Base-by-base conservation (phyloP, 64 coral and sea anemone genomes). In the Acropora tenuis region DNA sequence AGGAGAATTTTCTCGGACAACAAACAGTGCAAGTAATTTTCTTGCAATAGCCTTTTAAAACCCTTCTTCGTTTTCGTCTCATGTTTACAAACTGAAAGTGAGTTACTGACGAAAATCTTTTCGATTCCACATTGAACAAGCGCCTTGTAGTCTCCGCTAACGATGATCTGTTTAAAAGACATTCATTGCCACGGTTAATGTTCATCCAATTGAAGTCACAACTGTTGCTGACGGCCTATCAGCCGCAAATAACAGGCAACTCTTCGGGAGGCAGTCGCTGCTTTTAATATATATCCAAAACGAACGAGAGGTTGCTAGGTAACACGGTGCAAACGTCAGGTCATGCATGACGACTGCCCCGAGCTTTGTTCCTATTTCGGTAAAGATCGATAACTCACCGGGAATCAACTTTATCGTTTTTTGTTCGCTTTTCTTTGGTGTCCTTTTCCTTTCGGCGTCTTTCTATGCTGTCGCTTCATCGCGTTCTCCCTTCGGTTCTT, bases 381-480 rank as follows among this genome's bases (percentile, higher is more conserved):
- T 8, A 55, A 55, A 8, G 2, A 55, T 55, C 52, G 52, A 55
- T 55, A 8, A 55, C 10, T 55, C 52, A 55, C 10, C 52, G 52
- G 52, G 52, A 63, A 15, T 63, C 0, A 19, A 3, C 45, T 20
- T 85, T 44, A 72, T 65, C 65, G 69, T 72, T 9, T 71, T 20
- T 16, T 85, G 65, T n/a, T 49, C 1, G 41, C 16, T 49, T 84
- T 84, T 47, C 58, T 60, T 41, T 20, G 49, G 18, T 18, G 42
- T 6, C 82, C 65, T 71, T 85, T 85, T 49, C 82, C 82, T 48
- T 72, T 85, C 0, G 17, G 61, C 79, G 18, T 88, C 43, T 92
- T 91, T 42, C 60, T 84, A 73, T 96, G 93, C 59, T 99, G 97
- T 57, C 84, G 90, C 83, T 99, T 82, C 84, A 86, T 67, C 47